Base-by-base conservation (phyloP, 2,888 invertebrate genomes). In the Lasius fuliginosus region DNA sequence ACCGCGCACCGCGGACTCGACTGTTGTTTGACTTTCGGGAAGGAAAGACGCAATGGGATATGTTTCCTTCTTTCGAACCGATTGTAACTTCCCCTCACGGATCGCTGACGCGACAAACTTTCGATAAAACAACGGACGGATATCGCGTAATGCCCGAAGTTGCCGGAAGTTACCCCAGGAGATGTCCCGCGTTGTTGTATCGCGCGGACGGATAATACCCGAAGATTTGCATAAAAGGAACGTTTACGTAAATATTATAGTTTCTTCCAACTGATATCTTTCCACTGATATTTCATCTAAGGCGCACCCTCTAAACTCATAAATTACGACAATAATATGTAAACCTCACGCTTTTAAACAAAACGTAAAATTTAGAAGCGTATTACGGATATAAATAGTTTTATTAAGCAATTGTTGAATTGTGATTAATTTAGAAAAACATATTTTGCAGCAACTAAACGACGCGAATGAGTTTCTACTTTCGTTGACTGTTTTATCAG, bases 71-170 rank as follows among this genome's bases (percentile, higher is more conserved):
- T 65, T 75, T 53, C 30, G 67, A 74, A 85, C 53, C 85, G 84
- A 85, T 85, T 74, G 76, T 77, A 68, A 83, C 77, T 83, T 75
- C 71, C 53, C 27, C 77, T 83, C 77, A 79, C 85, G 67, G 67
- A 67, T 77, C 85, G 77, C 83, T 68, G 77, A 71, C 83, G 58
- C 85, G 83, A 75, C 85, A 65, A 85, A 85, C 85, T 84, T 82
- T 77, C 76, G 82, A 67, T 76, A 82, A 75, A 82, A 81, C 79
- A 81, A 73, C 60, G 46, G 27, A 73, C 46, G 60, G 73, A 81
- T 81, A 81, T 73, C 73, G 46, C 73, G 60, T 81, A 81, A 81
- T 81, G 79, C 60, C 12, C 49, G 18, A 81, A 81, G 79, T 81
- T 81, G 23, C 33, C 73, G 46, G 23, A 60, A 73, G 73, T 62